Evolutionary conservation across 64 coral and sea anemone species (phyloP), one percentile per base, ranked within the genome.

Genomic region (Hydrozoanthus tunicans): DNA sequence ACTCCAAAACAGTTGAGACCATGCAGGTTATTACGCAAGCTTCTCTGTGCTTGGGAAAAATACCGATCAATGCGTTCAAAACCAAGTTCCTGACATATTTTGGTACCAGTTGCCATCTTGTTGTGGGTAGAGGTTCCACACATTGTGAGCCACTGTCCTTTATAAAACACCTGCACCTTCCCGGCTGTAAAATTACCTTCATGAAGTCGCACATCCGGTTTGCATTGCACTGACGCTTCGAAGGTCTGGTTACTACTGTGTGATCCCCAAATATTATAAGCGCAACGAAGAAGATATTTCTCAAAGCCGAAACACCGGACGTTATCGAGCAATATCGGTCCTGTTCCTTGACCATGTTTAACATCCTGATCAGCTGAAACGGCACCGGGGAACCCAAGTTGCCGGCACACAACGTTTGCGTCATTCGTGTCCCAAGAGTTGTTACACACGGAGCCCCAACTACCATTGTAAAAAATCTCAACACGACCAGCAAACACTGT

Each of bases 291-390:
- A 84, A 84, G 81, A 67, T 66, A 66, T 1, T 63, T 51, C 55
- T 84, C 81, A 23, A 25, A 20, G 3, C 17, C 81, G 0, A 65
- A 83, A 23, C 81, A 83, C 60, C 51, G 81, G 6, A 83, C 79
- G 79, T 81, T 81, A 81, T 81, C 79, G 58, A 81, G 79, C 79
- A 54, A 81, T 81, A 63, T 81, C 55, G 1, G 15, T 56, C 79
- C 79, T 60, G 79, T 81, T 6, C 55, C 79, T 7, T 81, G 56
- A 51, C 9, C 7, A 59, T 32, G 55, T 51, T 51, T 81, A 17
- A 3, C 0, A 8, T 5, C 54, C 6, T 11, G 56, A 12, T 81
- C 17, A 25, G 51, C 53, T 9, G 79, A 81, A 58, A 61, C 26
- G 43, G 79, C 79, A 59, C 79, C 73, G 51, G 73, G 73, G 25